Percentiles rank a stretch among this genome's conserved stretches.
These are phyloP conservation scores for Ischnura elegans DNA, from an alignment of 2,888 invertebrate species.

Conservation along the genomic window DNA sequence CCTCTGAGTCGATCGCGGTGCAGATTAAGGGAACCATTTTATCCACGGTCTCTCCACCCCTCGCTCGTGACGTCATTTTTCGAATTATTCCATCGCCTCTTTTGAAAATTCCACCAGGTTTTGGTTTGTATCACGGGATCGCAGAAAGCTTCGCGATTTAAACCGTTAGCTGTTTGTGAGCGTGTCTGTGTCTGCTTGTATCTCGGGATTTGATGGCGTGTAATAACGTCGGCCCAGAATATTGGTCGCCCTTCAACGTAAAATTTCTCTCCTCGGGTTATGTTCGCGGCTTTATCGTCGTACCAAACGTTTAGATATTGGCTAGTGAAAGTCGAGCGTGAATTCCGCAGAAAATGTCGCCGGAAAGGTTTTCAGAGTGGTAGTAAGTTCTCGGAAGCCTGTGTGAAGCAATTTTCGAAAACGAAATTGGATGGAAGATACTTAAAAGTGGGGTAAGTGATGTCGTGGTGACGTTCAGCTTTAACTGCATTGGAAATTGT, in stretches of 20 bases:
- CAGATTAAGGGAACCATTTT: constrained; percentile 27
- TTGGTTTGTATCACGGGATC: not conserved
- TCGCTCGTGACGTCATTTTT: not conserved
- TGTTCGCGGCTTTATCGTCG: not conserved
- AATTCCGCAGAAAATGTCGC: no score
- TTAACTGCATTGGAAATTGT: no score
- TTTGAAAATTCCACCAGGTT: not conserved
- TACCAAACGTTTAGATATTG: no score
- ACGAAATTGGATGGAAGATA: no score
- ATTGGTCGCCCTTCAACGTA: not conserved
- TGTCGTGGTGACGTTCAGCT: no score
- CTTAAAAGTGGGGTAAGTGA: no score
- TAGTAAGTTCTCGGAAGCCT: no score
- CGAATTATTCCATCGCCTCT: not conserved
- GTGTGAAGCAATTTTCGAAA: no score
- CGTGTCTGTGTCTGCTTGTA: not conserved
- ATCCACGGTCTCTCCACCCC: not conserved
- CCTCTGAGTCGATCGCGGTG: not conserved
- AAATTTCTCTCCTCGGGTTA: not conserved
- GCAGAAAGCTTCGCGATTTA: no score
- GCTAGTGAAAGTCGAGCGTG: no score
- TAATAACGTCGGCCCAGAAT: not conserved
- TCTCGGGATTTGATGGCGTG: not conserved
- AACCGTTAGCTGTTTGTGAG: not conserved
- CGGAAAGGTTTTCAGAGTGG: no score